Conservation (phyloP, 1,140 invertebrate species). For the Paracyclopina nana region DNA sequence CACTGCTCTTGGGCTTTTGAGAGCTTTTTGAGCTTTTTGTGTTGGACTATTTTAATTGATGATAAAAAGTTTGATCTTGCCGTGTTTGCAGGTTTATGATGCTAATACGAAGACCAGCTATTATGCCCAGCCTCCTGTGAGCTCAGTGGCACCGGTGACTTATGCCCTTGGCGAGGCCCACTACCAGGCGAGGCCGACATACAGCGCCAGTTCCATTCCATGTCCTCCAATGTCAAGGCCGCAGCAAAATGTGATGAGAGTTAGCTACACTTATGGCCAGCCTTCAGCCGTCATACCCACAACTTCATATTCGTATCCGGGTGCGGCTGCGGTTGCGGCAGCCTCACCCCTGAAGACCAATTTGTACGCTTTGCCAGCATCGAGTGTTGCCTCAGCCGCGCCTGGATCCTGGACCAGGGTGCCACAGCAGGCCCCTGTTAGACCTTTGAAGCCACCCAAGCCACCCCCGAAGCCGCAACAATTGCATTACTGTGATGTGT, state of each 20-base stretch:
- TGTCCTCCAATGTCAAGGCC: neutral
- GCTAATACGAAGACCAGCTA: neutral
- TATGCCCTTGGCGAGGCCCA: neutral
- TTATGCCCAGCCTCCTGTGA: neutral
- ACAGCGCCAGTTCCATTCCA: neutral
- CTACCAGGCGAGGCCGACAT: conserved; percentile 10
- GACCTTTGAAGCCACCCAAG: conserved; percentile 37
- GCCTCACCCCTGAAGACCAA: neutral
- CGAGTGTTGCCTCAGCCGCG: neutral
- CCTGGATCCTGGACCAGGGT: neutral
- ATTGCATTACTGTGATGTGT: conserved; percentile 85
- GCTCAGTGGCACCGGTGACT: neutral
- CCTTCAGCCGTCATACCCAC: conserved; percentile 4
- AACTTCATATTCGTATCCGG: neutral
- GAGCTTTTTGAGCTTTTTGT: no score
- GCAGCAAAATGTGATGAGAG: neutral
- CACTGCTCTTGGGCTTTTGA: no score
- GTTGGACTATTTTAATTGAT: no score
- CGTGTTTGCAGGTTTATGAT: neutral
- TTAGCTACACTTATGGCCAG: neutral
- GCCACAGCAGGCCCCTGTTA: conserved; percentile 19
- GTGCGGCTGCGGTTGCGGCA: neutral
- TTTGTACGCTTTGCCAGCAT: neutral
- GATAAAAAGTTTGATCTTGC: no score
- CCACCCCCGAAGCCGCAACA: conserved; percentile 68